A percentile compares a stretch with the other conserved stretches of the same genome.
phyloP scores from a whole-genome alignment of 2,888 invertebrate species.

The Drosophila heteroneura region DNA sequence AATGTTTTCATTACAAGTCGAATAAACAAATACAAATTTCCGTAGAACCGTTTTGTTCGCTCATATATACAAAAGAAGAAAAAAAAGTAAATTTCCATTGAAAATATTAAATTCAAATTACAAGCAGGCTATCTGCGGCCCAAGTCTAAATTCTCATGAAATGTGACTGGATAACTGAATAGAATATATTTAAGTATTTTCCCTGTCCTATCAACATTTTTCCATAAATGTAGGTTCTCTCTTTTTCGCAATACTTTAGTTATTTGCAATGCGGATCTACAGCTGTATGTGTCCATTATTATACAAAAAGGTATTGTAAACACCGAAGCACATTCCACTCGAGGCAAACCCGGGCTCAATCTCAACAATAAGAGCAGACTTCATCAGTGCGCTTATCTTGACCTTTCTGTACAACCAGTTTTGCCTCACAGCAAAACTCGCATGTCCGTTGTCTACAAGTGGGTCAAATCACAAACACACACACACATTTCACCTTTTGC shows the following conservation, averaged over 20 bases:
- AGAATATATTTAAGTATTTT: neutral
- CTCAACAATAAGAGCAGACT: slow-evolving; percentile 16
- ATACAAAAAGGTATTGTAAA: neutral
- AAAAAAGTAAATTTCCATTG: neutral
- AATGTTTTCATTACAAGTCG: neutral
- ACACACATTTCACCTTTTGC: slow-evolving; percentile 16
- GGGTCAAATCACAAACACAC: slow-evolving; percentile 28
- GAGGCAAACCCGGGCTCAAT: slow-evolving; percentile 4
- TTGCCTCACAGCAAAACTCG: neutral
- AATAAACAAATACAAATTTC: neutral
- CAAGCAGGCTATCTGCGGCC: neutral
- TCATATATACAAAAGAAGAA: neutral
- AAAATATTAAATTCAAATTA: neutral
- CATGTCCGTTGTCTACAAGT: slow-evolving; percentile 16
- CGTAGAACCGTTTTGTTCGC: neutral
- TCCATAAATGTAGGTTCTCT: too few species aligned
- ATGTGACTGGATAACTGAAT: neutral
- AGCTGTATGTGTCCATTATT: neutral
- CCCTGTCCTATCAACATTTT: neutral
- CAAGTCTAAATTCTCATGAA: neutral
- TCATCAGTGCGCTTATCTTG: slow-evolving; percentile 37
- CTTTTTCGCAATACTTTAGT: neutral
- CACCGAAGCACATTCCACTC: neutral
- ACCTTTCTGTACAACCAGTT: slow-evolving; percentile 23
- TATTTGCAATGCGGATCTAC: slow-evolving; percentile 1